A percentile compares a stretch with the other conserved stretches of the same genome.
Evolutionary conservation across 2,113 vertebrate species (phyloP).

Genomic region (Corythaeola cristata): DNA sequence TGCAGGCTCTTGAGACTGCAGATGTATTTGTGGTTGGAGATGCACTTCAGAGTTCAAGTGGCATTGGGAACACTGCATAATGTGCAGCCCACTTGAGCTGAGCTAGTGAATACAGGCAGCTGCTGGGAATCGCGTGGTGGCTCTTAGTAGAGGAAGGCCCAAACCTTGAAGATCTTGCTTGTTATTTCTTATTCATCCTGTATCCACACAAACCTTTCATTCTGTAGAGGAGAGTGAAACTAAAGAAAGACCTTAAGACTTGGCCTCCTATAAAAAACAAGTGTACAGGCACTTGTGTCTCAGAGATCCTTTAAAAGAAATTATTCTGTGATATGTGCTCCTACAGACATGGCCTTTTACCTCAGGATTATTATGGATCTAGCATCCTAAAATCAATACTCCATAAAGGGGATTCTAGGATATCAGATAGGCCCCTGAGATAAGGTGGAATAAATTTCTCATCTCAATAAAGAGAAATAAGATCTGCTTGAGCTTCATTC

Average conservation of each 20-base stretch:
- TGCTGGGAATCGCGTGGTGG: background rate
- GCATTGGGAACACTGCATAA: constrained; percentile 12
- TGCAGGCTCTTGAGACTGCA: background rate
- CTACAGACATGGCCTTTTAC: background rate
- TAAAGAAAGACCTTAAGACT: background rate
- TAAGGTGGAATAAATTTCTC: background rate
- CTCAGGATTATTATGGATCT: background rate
- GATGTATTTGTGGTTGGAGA: constrained; percentile 2
- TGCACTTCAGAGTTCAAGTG: constrained; percentile 48
- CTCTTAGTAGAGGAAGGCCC: background rate
- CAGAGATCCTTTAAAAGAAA: background rate
- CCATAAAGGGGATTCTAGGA: background rate
- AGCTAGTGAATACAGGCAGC: background rate
- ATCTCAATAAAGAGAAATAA: constrained; percentile 4
- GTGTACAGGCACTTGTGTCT: background rate
- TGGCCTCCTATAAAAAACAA: background rate
- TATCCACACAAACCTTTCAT: background rate
- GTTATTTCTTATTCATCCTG: background rate
- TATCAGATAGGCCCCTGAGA: background rate
- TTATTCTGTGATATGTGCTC: background rate
- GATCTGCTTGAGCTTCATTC: background rate
- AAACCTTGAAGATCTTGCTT: background rate
- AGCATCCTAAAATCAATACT: constrained; percentile 1
- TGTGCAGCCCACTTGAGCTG: constrained; percentile 33
- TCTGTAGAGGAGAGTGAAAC: background rate